phyloP scores from a whole-genome alignment of 2,113 vertebrate species.

The Catagonus wagneri region DNA sequence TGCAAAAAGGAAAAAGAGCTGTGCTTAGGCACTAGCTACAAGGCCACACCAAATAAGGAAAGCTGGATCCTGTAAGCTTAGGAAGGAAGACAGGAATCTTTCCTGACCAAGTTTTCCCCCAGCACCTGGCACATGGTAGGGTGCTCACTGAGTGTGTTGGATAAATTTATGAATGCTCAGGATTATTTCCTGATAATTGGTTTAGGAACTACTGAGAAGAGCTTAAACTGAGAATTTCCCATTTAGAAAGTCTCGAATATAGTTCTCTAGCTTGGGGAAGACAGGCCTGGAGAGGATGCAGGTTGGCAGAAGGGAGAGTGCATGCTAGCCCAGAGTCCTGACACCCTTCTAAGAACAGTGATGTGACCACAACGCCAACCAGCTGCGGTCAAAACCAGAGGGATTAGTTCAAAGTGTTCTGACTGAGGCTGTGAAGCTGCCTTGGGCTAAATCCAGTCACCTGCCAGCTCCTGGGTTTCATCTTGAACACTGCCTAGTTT shows the following conservation, averaged over 20 bases:
- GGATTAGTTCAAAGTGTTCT: background rate
- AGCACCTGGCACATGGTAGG: background rate
- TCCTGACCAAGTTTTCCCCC: background rate
- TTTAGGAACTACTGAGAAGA: constrained; percentile 26
- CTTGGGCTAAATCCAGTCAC: background rate
- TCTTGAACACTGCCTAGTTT: background rate
- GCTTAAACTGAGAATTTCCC: constrained; percentile 24
- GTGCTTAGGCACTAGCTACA: constrained; percentile 50
- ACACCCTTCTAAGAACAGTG: background rate
- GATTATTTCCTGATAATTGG: constrained; percentile 3
- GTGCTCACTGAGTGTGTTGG: background rate
- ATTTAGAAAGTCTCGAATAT: background rate
- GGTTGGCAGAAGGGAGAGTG: constrained; percentile 22
- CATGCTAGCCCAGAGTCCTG: constrained; percentile 47
- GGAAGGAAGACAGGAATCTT: background rate
- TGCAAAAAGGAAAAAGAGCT: background rate
- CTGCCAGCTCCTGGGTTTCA: background rate
- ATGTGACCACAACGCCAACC: background rate
- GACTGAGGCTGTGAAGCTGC: background rate
- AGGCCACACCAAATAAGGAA: constrained; percentile 47
- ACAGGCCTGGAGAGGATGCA: background rate
- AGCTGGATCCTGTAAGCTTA: constrained; percentile 23
- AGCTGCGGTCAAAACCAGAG: background rate
- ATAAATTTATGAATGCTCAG: background rate
- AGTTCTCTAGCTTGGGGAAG: constrained; percentile 40